These are phyloP conservation scores for Gerris lacustris DNA, from an alignment of 2,888 invertebrate species.

Conservation along the genomic window DNA sequence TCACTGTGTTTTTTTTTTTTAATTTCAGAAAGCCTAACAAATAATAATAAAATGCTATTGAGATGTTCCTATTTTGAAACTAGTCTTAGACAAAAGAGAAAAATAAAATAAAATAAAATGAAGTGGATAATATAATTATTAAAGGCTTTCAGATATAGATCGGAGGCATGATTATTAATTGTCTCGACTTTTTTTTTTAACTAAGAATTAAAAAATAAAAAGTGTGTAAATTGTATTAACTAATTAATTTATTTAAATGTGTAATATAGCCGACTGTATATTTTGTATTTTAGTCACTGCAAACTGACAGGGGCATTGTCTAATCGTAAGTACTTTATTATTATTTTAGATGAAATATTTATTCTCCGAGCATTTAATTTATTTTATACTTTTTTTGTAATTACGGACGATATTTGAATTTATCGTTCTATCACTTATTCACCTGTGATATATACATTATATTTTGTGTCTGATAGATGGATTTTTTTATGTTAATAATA, in stretches of 20 bases:
- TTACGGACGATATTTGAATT: background rate
- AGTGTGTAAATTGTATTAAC: background rate
- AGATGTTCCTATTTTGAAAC: slow-evolving; percentile 45
- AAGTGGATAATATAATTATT: background rate
- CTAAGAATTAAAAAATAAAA: background rate
- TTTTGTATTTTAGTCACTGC: background rate
- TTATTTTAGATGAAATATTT: background rate
- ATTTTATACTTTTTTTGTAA: background rate
- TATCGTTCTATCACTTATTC: background rate
- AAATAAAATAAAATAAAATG: background rate
- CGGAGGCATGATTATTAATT: no score
- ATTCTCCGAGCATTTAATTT: background rate
- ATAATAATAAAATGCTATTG: slow-evolving; percentile 10
- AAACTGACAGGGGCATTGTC: background rate
- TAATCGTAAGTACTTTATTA: background rate
- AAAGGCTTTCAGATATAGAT: no score
- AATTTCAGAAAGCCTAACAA: background rate
- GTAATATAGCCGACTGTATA: background rate
- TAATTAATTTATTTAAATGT: background rate
- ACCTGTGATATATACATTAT: slow-evolving; percentile 1
- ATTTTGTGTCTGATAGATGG: no score
- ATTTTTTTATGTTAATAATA: no score
- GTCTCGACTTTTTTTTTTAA: background rate
- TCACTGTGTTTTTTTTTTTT: background rate
- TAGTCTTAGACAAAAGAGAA: slow-evolving; percentile 34